phyloP scores from a whole-genome alignment of 2,888 invertebrate genomes.

The Oeneis ivallda region DNA sequence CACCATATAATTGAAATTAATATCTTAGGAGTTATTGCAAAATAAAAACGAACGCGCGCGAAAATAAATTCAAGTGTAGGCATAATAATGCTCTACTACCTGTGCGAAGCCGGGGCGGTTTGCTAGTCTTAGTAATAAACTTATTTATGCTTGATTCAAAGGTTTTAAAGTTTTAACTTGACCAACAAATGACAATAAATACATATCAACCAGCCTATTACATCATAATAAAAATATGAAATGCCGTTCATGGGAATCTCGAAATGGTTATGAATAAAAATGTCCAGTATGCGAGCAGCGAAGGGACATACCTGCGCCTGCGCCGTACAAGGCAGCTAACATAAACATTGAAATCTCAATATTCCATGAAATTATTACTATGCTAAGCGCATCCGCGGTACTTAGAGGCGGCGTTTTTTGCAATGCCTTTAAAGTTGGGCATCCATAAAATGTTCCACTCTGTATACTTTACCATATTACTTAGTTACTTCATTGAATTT shows the following conservation, averaged over 20 bases:
- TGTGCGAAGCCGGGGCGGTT: too few relatives aligned
- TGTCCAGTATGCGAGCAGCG: background rate
- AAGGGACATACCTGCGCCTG: background rate
- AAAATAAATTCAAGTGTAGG: too few relatives aligned
- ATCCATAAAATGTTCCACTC: background rate
- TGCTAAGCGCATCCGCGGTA: slow-evolving; percentile 32
- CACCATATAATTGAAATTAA: too few relatives aligned
- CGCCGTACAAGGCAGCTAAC: slow-evolving; percentile 9
- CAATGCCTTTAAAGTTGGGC: background rate
- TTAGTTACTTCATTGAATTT: background rate
- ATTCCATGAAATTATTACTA: slow-evolving; percentile 32
- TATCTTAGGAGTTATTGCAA: too few relatives aligned
- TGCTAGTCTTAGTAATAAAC: too few relatives aligned
- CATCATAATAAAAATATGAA: slow-evolving; percentile 5
- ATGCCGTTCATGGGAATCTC: background rate
- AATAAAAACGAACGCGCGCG: too few relatives aligned
- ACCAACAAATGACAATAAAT: too few relatives aligned
- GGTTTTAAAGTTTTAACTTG: too few relatives aligned
- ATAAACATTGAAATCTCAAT: slow-evolving; percentile 25
- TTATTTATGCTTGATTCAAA: too few relatives aligned
- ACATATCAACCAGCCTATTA: too few relatives aligned
- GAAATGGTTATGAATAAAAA: slow-evolving; percentile 18
- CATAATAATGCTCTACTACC: too few relatives aligned
- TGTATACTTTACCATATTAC: background rate
- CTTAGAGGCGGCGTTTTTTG: slow-evolving; percentile 21